phyloP scores from a whole-genome alignment of 2,888 invertebrate species.

The Melinaea marsaeus region DNA sequence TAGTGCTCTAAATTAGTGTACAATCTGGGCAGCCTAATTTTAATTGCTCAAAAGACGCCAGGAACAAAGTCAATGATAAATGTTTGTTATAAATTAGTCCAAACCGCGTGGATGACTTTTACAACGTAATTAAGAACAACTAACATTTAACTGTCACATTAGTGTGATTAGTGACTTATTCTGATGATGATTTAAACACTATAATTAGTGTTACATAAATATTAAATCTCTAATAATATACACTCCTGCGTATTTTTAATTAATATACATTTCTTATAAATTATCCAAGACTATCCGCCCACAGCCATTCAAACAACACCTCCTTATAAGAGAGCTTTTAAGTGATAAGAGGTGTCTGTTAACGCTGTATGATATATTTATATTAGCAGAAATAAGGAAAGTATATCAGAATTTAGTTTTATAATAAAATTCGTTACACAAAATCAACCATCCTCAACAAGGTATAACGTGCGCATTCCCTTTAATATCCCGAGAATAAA shows the following conservation, averaged over 20 bases:
- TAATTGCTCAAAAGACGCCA: conserved; percentile 20
- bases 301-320: too few species aligned
- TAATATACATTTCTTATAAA: too few species aligned
- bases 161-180: conserved; percentile 24
- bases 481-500: conserved; percentile 59
- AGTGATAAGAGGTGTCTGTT: neutral
- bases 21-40: neutral
- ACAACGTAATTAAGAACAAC: conserved; percentile 30
- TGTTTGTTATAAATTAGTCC: conserved; percentile 33
- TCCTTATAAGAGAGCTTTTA: too few species aligned
- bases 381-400: neutral
- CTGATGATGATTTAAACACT: conserved; percentile 18
- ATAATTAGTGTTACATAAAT: neutral
- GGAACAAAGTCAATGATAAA: conserved; percentile 29
- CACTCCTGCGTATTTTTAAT: too few species aligned
- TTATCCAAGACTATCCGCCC: too few species aligned
- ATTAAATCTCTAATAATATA: neutral
- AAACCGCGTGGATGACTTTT: conserved; percentile 32
- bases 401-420: neutral
- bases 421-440: conserved; percentile 14
- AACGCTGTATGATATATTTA: neutral
- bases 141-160: conserved; percentile 27
- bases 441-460: conserved; percentile 12
- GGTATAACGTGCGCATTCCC: conserved; percentile 18
- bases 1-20: too few species aligned